These are phyloP conservation scores for Caranx ignobilis DNA, from an alignment of 2,113 vertebrate species.

Conservation along the genomic window DNA sequence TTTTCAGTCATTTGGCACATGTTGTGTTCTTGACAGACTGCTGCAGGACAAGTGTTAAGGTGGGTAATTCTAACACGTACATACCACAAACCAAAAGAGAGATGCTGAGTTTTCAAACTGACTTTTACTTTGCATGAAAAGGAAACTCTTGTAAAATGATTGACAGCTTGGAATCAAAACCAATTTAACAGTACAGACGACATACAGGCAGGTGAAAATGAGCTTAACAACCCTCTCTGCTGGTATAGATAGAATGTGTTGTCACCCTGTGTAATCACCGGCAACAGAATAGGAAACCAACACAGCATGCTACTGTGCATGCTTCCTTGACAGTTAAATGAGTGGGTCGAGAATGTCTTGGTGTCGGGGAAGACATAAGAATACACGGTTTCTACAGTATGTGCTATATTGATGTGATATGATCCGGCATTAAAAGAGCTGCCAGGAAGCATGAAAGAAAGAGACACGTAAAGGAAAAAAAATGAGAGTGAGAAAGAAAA, in stretches of 20 bases:
- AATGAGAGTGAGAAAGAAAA: conserved; percentile 30
- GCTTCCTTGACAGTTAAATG: conserved; percentile 24
- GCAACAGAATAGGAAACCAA: conserved; percentile 26
- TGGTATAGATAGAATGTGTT: background rate
- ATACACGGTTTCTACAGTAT: background rate
- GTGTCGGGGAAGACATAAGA: conserved; percentile 17
- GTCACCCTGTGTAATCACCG: conserved; percentile 19
- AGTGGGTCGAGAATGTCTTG: conserved; percentile 36
- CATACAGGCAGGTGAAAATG: background rate
- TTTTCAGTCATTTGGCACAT: conserved; percentile 69
- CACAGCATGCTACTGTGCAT: conserved; percentile 13
- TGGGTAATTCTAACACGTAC: conserved; percentile 42
- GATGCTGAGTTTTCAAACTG: conserved; percentile 20
- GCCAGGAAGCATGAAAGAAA: conserved; percentile 11
- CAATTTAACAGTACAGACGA: background rate
- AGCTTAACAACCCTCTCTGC: background rate
- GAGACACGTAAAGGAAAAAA: background rate
- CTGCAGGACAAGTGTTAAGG: conserved; percentile 53
- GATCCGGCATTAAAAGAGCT: conserved; percentile 7
- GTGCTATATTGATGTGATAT: conserved; percentile 15
- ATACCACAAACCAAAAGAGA: conserved; percentile 26
- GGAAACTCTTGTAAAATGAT: background rate
- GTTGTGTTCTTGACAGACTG: conserved; percentile 49
- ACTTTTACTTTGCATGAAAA: conserved; percentile 22
- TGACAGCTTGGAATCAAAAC: conserved; percentile 1